Percentiles rank a stretch among this genome's conserved stretches.
These are phyloP conservation scores for Hylia prasina DNA, from an alignment of 2,113 vertebrate genomes.

Conservation along the genomic window DNA sequence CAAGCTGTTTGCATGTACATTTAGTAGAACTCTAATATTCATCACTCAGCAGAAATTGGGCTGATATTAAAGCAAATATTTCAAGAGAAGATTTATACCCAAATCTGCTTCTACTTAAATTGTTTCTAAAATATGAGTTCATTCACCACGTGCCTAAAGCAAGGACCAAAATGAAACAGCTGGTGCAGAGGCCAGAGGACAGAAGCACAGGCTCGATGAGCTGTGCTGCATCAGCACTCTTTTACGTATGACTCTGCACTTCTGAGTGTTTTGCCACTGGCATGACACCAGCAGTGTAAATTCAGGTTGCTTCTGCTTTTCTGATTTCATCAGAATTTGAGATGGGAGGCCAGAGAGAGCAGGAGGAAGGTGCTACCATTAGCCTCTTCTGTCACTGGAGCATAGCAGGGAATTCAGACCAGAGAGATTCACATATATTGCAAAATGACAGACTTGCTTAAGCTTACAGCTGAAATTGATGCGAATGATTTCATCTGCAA, in stretches of 20 bases:
- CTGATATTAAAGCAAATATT: constrained; percentile 55
- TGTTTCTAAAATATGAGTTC: constrained; percentile 45
- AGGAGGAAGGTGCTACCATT: background rate
- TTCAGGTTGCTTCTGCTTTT: background rate
- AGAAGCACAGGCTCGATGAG: background rate
- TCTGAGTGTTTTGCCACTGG: background rate
- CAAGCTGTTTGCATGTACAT: constrained; percentile 61
- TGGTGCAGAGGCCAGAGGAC: background rate
- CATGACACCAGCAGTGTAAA: background rate
- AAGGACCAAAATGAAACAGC: constrained; percentile 44
- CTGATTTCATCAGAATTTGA: background rate
- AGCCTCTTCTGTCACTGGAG: background rate
- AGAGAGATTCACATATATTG: background rate
- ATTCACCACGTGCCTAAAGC: constrained; percentile 8
- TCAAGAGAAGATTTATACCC: constrained; percentile 41
- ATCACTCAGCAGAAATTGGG: constrained; percentile 49
- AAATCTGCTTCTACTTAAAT: constrained; percentile 56
- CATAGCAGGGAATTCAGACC: background rate
- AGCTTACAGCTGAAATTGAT: background rate
- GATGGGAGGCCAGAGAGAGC: background rate
- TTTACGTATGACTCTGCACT: background rate
- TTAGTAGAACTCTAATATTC: constrained; percentile 51
- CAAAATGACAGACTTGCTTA: background rate
- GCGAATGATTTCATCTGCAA: background rate
- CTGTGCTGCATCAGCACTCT: background rate